Conservation (phyloP, 2,113 vertebrate genomes). For the Sylvilagus bachmani region DNA sequence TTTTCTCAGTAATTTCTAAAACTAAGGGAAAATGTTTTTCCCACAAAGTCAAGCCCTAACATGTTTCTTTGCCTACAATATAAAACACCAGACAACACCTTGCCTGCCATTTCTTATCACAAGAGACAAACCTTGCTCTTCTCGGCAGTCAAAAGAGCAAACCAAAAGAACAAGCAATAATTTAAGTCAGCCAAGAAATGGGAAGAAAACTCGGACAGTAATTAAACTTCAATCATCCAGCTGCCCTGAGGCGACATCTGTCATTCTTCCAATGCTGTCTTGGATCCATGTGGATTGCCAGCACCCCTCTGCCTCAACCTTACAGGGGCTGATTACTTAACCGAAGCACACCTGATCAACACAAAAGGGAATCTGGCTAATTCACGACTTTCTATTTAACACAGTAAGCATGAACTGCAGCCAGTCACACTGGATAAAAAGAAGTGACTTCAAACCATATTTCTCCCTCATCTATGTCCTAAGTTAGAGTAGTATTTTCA, state of each 20-base stretch:
- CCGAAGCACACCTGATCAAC: neutral
- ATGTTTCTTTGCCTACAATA: neutral
- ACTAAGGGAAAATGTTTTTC: conserved; percentile 20
- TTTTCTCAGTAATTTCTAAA: conserved; percentile 50
- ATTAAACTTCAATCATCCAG: conserved; percentile 19
- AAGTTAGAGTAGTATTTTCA: conserved; percentile 43
- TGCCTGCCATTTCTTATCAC: conserved; percentile 31
- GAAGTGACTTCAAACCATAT: neutral
- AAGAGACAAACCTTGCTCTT: conserved; percentile 58
- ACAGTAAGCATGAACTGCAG: neutral
- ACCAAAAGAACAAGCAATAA: conserved; percentile 25
- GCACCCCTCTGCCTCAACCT: neutral
- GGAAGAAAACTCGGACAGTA: conserved; percentile 30
- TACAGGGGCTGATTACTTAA: neutral
- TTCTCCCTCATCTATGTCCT: conserved; percentile 1
- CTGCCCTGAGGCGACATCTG: neutral
- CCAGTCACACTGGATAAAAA: neutral
- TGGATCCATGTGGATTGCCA: neutral
- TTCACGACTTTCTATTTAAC: neutral
- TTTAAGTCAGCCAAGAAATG: neutral
- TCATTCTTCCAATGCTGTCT: neutral
- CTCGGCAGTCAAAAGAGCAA: conserved; percentile 37
- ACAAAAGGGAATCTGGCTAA: neutral
- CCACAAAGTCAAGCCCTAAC: conserved; percentile 4
- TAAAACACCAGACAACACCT: neutral